These are phyloP conservation scores for Oryzias sinensis DNA, from an alignment of 2,797 vertebrate species.

Conservation along the genomic window DNA sequence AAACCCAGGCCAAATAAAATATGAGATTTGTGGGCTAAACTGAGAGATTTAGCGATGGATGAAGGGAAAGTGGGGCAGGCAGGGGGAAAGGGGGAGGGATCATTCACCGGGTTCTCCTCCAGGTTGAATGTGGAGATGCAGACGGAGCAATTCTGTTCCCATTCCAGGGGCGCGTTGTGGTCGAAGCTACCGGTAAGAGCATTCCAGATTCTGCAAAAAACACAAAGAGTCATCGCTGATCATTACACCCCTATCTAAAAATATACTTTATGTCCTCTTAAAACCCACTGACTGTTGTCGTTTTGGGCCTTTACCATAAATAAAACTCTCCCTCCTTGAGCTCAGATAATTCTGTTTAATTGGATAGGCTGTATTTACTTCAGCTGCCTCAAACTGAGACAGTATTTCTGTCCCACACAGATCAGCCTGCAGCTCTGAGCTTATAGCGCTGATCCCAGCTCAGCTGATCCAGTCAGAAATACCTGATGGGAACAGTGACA, in stretches of 20 bases:
- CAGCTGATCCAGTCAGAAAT: too few species aligned
- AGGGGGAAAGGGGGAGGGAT: slow-evolving; percentile 7
- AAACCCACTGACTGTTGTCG: not conserved
- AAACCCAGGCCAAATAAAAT: slow-evolving; percentile 47
- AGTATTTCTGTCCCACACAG: not conserved
- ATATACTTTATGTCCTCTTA: not conserved
- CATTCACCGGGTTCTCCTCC: slow-evolving; percentile 84
- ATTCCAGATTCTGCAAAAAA: slow-evolving; percentile 87
- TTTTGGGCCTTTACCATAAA: not conserved
- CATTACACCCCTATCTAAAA: not conserved
- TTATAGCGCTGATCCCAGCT: too few species aligned
- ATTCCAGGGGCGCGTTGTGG: slow-evolving; percentile 89
- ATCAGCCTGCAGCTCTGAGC: too few species aligned
- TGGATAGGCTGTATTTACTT: not conserved
- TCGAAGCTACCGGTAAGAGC: slow-evolving; percentile 88
- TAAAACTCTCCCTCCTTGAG: not conserved
- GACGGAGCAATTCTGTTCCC: slow-evolving; percentile 86
- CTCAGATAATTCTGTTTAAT: slow-evolving; percentile 1
- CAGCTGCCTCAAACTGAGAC: not conserved
- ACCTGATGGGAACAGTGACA: too few species aligned
- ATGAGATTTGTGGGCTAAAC: slow-evolving; percentile 52
- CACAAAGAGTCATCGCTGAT: not conserved
- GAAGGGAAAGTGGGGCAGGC: slow-evolving; percentile 37
- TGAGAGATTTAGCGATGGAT: slow-evolving; percentile 25
- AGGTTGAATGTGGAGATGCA: slow-evolving; percentile 84